Base-by-base conservation (phyloP, 2,797 vertebrate genomes). In the Alfaro cultratus region DNA sequence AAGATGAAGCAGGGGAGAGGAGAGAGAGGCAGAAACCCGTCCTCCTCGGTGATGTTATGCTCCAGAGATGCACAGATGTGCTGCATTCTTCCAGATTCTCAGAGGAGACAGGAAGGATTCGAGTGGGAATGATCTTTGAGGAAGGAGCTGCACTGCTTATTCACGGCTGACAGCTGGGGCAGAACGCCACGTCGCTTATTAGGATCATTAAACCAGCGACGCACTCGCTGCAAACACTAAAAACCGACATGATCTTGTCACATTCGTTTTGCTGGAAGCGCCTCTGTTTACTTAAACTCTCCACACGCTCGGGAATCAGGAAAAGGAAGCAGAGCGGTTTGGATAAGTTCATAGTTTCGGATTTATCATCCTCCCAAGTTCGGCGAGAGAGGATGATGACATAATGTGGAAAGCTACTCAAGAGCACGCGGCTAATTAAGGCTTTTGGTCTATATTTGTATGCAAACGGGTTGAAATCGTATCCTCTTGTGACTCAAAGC, bases 21-120 rank as follows among this genome's bases (percentile, higher is more conserved):
- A 55, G 73, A 55, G 75, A 45, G 36, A 26, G 45, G 68, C 49
- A 75, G 81, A 84, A 89, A 85, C 84, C 80, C 77, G 74, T 51
- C 80, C 78, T 51, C 80, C 78, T 60, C 29, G 6, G 80, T 81
- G 85, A 89, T 92, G 87, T 88, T 78, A 88, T 89, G 84, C 86
- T 89, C 83, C 80, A 87, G 88, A 92, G 84, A 86, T 86, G 86
- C 78, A 84, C 91, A 90, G 84, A 92, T 92, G 91, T 91, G 83
- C 86, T 18, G 84, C 83, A 18, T 79, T 41, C 79, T 51, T 88
- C 82, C 85, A 88, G 73, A 29, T 75, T 86, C 70, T 60, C 15
- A 73, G 46, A 73, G 79, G 76, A 83, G 84, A 64, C 43, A 72
- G 82, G 81, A 80, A 76, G 78, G 74, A 79, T 79, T 74, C 62